phyloP scores from a whole-genome alignment of 2,113 vertebrate species.

The Tyto alba region DNA sequence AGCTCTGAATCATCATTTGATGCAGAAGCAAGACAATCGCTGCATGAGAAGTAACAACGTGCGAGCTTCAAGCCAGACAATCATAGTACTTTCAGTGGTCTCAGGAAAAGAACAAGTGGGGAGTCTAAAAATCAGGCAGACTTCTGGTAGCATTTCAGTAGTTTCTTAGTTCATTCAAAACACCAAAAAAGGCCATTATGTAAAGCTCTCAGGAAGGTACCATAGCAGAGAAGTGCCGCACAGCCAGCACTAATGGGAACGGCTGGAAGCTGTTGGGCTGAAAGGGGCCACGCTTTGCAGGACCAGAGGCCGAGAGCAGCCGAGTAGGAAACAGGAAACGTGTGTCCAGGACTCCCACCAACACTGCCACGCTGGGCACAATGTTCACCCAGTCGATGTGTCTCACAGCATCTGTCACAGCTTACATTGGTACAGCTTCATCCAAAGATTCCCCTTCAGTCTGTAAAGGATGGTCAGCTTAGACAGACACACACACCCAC shows the following conservation, averaged over 20 bases:
- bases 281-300: background rate
- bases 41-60: background rate
- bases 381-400: fast-evolving
- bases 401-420: background rate
- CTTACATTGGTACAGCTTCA: background rate
- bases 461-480: background rate
- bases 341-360: background rate
- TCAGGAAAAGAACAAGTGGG: background rate
- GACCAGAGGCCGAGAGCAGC: background rate
- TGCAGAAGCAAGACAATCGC: background rate
- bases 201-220: background rate
- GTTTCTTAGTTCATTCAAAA: background rate
- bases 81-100: too few relatives aligned
- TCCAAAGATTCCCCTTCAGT: background rate
- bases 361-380: fast-evolving
- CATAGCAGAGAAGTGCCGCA: background rate
- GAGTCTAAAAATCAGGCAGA: background rate
- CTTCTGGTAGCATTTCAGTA: background rate
- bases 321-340: background rate
- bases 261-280: background rate
- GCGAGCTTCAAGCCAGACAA: background rate
- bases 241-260: background rate
- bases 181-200: background rate
- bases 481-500: background rate
- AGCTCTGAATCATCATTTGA: background rate